Base-by-base conservation (phyloP, 2,888 invertebrate species). In the Tetragonisca angustula region DNA sequence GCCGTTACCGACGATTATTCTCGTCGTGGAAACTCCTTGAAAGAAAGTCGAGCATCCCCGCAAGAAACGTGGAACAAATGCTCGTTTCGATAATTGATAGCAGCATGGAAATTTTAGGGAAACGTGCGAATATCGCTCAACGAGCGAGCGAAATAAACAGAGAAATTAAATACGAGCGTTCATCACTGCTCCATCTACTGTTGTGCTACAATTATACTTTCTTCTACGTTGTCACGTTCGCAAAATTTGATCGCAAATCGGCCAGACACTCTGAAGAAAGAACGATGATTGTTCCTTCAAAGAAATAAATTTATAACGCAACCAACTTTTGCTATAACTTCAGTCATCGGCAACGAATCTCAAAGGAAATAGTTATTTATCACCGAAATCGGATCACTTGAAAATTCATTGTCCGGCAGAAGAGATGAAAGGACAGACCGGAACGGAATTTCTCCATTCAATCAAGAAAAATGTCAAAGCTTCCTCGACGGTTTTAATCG, bases 1-100 rank as follows among this genome's bases (percentile, higher is more conserved):
- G 54, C 77, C 56, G 52, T 72, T 77, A 68, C 71, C 43, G 67
- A 72, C 71, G 67, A 77, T 77, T 77, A 77, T 71, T 79, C 75
- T 69, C 52, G 19, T 21, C 24, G 62, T 32, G 21, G 43, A 67
- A 24, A 64, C 21, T 32, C 27, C 19, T 0, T 21, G n/a, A 52
- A 62, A 68, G 32, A 52, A 67, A 67, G 9, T 9, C 17, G 6
- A 21, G 24, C 24, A 70, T 76, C 24, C 43, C 9, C 43, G 61
- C 50, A 64, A 64, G 62, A 73, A 73, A 73, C 32, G 54, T 19
- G 36, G 24, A 32, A 36, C 69, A 52, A 69, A 32, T 13, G 54
- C 54, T 54, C n/a, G 21, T 15, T 70, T 36, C n/a, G 54, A 36
- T 70, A 56, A 70, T 70, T 54, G 36, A 36, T 56, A 54, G 32